Evolutionary conservation across 2,888 invertebrate genomes (phyloP), one percentile per base, ranked within the genome.

Genomic region (Buathra laborator): DNA sequence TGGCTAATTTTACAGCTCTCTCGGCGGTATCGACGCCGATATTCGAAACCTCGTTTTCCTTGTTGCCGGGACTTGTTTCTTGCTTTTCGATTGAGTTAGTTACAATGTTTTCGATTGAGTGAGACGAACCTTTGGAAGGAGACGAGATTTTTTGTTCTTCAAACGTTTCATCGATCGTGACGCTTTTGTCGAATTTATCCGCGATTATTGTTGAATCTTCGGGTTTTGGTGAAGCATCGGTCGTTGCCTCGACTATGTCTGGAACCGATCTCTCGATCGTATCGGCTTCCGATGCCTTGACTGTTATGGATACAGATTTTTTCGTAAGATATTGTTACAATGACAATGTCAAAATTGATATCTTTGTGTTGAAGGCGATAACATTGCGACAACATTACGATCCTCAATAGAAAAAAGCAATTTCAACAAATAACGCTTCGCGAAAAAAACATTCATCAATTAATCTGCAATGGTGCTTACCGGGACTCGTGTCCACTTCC

Each of bases 31-130:
- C 24, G 10, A 12, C 56, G 51, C 85, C 59, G 51, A 16, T 51
- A 48, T 88, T 86, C 3, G 51, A 78, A 51, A 83, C 85, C 76
- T 88, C 83, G 51, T 88, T 87, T 14, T 89, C 88, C 56, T 88
- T 87, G 64, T 88, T 89, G 0, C 84, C 81, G 2, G 85, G 78
- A 81, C 43, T 84, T 77, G 75, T 78, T 16, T 87, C 78, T 12
- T 74, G 48, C 12, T 82, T 76, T 68, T 86, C 79, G 43, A 7
- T 2, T n/a, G 62, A 77, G 59, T 86, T 81, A 74, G 81, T 43
- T 46, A 16, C 66, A 37, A 77, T 46, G 43, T 44, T 84, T 68
- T 76, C 81, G 37, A 72, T 66, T 44, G 59, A 62, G 66, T 67
- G 29, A 2, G 75, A 59, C 44, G 71, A 66, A 51, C 43, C 9